phyloP scores from a whole-genome alignment of 2,797 vertebrate genomes.

The Gadopsis marmoratus region DNA sequence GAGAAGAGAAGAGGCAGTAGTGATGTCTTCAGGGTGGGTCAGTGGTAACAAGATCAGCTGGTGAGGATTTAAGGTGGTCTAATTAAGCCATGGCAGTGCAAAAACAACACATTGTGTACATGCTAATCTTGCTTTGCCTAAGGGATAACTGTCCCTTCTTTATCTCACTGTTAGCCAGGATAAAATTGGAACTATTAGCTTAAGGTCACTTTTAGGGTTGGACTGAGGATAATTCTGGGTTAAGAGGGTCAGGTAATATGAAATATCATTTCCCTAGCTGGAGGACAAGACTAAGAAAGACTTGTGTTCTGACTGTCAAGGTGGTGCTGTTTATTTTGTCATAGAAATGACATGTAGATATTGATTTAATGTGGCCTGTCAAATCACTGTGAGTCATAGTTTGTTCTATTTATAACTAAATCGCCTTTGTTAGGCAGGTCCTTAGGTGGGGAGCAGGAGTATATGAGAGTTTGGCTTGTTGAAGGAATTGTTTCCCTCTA shows the following conservation, averaged over 20 bases:
- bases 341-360: slow-evolving; percentile 46
- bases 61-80: slow-evolving; percentile 63
- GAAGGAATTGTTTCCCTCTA: slow-evolving; percentile 30
- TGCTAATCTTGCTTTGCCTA: slow-evolving; percentile 35
- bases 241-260: slow-evolving; percentile 20
- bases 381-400: slow-evolving; percentile 56
- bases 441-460: slow-evolving; percentile 30
- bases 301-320: slow-evolving; percentile 32
- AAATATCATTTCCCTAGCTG: slow-evolving; percentile 25
- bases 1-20: slow-evolving; percentile 32
- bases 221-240: slow-evolving; percentile 15
- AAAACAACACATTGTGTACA: slow-evolving; percentile 38
- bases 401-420: slow-evolving; percentile 60
- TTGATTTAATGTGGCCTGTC: slow-evolving; percentile 57
- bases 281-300: slow-evolving; percentile 12
- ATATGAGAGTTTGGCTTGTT: slow-evolving; percentile 16
- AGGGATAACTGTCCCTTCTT: slow-evolving; percentile 19
- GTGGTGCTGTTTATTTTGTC: slow-evolving; percentile 38
- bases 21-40: slow-evolving; percentile 55
- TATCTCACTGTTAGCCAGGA: slow-evolving; percentile 31
- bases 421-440: slow-evolving; percentile 24
- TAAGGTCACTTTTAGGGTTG: slow-evolving; percentile 22
- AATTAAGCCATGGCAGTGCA: slow-evolving; percentile 43
- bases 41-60: slow-evolving; percentile 58
- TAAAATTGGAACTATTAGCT: slow-evolving; percentile 37